These are phyloP conservation scores for Plebejus anna DNA, from an alignment of 2,888 invertebrate species.

Conservation along the genomic window DNA sequence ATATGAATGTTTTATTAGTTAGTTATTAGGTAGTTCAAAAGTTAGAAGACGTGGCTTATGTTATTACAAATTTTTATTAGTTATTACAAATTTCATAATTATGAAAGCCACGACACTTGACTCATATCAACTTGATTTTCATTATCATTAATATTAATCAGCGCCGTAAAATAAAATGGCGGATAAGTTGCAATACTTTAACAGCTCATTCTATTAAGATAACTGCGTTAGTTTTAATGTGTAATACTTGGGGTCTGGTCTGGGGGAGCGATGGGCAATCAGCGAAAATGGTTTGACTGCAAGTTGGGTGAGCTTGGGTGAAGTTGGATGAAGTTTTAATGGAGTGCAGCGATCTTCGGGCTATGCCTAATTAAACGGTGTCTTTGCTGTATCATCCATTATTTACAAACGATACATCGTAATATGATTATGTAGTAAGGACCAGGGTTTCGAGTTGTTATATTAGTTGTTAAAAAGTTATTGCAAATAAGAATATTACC, in stretches of 20 bases:
- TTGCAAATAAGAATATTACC: too few relatives aligned
- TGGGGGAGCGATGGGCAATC: slow-evolving; percentile 14
- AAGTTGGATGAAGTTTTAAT: slow-evolving; percentile 55
- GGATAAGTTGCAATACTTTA: background rate
- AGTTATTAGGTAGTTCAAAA: too few relatives aligned
- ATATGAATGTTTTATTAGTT: too few relatives aligned
- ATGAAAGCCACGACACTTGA: background rate
- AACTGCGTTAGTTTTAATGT: slow-evolving; percentile 20
- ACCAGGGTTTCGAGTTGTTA: too few relatives aligned
- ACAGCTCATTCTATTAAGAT: slow-evolving; percentile 23
- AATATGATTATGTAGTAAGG: too few relatives aligned
- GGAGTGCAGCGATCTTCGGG: slow-evolving; percentile 46
- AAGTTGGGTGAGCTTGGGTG: slow-evolving; percentile 12
- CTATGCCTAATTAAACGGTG: slow-evolving; percentile 3
- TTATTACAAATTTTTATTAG: too few relatives aligned
- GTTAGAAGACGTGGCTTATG: too few relatives aligned
- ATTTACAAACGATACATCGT: background rate
- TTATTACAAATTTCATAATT: too few relatives aligned
- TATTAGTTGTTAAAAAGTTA: too few relatives aligned
- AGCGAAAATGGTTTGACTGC: slow-evolving; percentile 25
- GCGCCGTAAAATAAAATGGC: background rate
- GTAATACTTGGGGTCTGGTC: background rate
- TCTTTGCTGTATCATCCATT: background rate
- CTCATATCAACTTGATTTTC: background rate
- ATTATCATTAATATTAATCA: background rate